A percentile compares a stretch with the other conserved stretches of the same genome.
These are phyloP conservation scores for Hedychridium roseum DNA, from an alignment of 2,888 invertebrate species.

Conservation along the genomic window DNA sequence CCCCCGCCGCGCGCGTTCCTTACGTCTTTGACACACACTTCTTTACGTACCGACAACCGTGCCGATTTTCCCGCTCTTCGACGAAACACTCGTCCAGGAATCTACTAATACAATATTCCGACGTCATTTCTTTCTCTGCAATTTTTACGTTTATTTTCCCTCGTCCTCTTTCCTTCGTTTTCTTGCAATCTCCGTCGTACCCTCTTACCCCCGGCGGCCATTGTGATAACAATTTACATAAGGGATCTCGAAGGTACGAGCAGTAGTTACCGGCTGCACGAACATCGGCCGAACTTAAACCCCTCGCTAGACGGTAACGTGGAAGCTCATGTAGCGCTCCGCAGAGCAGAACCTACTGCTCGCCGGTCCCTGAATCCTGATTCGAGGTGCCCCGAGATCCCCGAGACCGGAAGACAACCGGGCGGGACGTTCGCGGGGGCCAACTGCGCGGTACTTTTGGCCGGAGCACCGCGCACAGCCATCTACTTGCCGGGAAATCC, in stretches of 20 bases:
- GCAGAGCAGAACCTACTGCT: slow-evolving; percentile 17
- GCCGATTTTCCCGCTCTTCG: too few species aligned
- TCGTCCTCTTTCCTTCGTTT: slow-evolving; percentile 6
- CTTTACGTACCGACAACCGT: too few species aligned
- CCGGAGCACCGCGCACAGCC: too few species aligned
- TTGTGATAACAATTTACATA: slow-evolving; percentile 56
- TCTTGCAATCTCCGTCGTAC: slow-evolving; percentile 13
- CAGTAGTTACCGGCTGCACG: slow-evolving; percentile 43
- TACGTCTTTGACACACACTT: too few species aligned
- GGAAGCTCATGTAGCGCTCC: background rate
- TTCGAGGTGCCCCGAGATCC: slow-evolving; percentile 14
- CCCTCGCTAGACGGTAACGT: slow-evolving; percentile 32
- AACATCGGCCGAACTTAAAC: too few species aligned
- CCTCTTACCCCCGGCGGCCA: slow-evolving; percentile 34
- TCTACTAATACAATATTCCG: too few species aligned
- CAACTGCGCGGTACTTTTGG: slow-evolving; percentile 8
- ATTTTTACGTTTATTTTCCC: too few species aligned
- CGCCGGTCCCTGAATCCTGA: slow-evolving; percentile 22
- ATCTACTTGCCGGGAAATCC: slow-evolving; percentile 41
- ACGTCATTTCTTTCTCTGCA: too few species aligned
- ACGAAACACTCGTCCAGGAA: too few species aligned
- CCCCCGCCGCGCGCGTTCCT: background rate
- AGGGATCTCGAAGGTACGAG: slow-evolving; percentile 46
- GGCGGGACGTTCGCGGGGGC: slow-evolving; percentile 3
- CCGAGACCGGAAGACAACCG: slow-evolving; percentile 5